Base-by-base conservation (phyloP, 1,140 invertebrate species). In the Cotesia glomerata region DNA sequence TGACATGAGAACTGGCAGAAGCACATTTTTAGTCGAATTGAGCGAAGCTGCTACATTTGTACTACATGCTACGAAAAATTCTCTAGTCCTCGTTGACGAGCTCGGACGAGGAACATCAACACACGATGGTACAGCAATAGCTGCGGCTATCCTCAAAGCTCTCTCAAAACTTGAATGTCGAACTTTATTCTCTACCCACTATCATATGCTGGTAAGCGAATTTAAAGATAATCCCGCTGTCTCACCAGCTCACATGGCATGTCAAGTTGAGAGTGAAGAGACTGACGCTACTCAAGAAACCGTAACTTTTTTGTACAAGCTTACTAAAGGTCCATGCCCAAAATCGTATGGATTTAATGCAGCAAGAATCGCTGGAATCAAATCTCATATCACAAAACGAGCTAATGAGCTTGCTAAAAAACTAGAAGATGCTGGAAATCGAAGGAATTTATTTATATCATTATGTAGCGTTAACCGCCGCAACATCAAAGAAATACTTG, bases 321-420 rank as follows among this genome's bases (percentile, higher is more conserved):
- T 99, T 74, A 90, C 91, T 2, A 85, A 91, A 7, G 98, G 98
- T 0, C 92, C 94, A 14, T 99, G 98, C 89, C 96, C 97, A 1
- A 99, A 99, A 84, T 99, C 97, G 1, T 99, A 99, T 85, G 98
- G 98, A 4, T 99, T 99, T 84, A 98, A 99, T 88, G 98, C 96
- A 16, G 98, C 98, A 3, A 90, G 94, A 73, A 87, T 99, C 16
- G 98, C 97, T 51, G 95, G 95, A 9, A 89, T 99, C 72, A 92
- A 95, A 0, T 79, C 88, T 51, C 80, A 88, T 51, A 91, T 95
- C 58, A 93, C 93, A 1, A 88, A 88, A 18, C 82, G 89, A 70
- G 94, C 93, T 7, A 89, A 91, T 58, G 81, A 88, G 61, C 89
- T 93, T 72, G 91, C 94, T 0, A 90, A 85, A 35, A 84, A 89